Base-by-base conservation (phyloP, 2,113 vertebrate genomes). In the Monopterus albus region DNA sequence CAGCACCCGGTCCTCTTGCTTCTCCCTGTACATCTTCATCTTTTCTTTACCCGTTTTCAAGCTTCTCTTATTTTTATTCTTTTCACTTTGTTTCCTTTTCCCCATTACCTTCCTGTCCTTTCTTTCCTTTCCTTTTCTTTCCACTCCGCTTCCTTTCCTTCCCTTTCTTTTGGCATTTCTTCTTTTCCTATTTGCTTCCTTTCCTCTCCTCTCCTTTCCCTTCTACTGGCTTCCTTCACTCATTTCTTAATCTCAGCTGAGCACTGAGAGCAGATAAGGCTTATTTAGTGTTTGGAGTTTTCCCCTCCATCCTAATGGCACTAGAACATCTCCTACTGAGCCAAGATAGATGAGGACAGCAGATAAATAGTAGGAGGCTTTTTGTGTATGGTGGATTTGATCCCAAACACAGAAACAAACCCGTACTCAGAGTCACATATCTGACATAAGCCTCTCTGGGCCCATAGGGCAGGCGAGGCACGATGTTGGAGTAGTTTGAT, bases 231-330 rank as follows among this genome's bases (percentile, higher is more conserved):
- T 29, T 61, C 75, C 52, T 80, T 65, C 11, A 13, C 66, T 79
- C 59, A 70, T 78, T 63, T 84, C 75, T 72, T 92, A 90, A 90
- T 91, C 91, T 91, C 56, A 68, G 57, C 63, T 56, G 40, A 83
- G 81, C 88, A 42, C 80, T 58, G 63, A 79, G 78, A 59, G 87
- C 82, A 81, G 91, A 92, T 92, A 91, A 90, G 86, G 59, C 63
- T 77, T 90, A 88, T 88, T 91, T 87, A 85, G 87, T 75, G 82
- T 91, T 89, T 88, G 72, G 88, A 88, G 86, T 82, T 85, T 42
- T 73, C 66, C 72, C 74, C 74, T 85, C 78, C 9, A 53, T 82
- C 82, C 69, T 67, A 66, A 81, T 84, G 83, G 81, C 85, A 86
- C 75, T 62, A 68, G 88, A 90, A 75, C 83, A 81, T 83, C 89